phyloP scores from a whole-genome alignment of 1,140 invertebrate genomes.

The Rhyacophila brunnea region DNA sequence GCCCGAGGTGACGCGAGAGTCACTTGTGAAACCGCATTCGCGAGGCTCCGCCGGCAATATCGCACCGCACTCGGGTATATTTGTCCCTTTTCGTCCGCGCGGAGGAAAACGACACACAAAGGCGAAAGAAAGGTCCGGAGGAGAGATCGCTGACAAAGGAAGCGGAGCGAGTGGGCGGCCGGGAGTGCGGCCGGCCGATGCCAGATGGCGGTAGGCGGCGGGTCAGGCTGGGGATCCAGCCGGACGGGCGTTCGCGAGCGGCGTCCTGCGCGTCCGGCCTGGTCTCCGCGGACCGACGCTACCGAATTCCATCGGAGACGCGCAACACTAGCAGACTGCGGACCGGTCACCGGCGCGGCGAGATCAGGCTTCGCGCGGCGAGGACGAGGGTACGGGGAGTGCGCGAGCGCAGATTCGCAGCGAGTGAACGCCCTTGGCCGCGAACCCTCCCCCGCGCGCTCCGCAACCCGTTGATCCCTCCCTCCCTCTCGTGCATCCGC shows the following conservation, averaged over 20 bases:
- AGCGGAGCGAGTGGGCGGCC: conserved; percentile 41
- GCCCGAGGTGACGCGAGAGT: background rate
- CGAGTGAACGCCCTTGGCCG: conserved; percentile 35
- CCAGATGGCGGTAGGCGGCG: conserved; percentile 35
- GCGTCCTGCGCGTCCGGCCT: conserved; percentile 2
- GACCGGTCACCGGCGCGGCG: no score
- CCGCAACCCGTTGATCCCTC: conserved; percentile 40
- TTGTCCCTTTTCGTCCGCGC: background rate
- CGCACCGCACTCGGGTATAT: conserved; percentile 5
- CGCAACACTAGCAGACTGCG: no score
- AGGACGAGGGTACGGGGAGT: background rate
- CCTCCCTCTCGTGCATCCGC: conserved; percentile 38
- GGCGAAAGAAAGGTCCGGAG: background rate
- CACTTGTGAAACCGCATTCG: conserved; percentile 7
- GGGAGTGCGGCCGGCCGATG: conserved; percentile 20
- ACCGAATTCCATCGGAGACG: background rate
- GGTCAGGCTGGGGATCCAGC: conserved; percentile 43
- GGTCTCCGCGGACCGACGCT: conserved; percentile 7
- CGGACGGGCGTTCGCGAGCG: conserved; percentile 41
- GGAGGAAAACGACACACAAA: conserved; percentile 8
- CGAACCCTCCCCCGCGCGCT: conserved; percentile 46
- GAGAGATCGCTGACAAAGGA: conserved; percentile 36
- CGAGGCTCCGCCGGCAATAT: conserved; percentile 11
- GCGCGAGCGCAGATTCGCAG: conserved; percentile 19
- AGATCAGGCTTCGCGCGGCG: conserved; percentile 39